Base-by-base conservation (phyloP, 2,888 invertebrate species). In the Pogonocherus hispidulus region DNA sequence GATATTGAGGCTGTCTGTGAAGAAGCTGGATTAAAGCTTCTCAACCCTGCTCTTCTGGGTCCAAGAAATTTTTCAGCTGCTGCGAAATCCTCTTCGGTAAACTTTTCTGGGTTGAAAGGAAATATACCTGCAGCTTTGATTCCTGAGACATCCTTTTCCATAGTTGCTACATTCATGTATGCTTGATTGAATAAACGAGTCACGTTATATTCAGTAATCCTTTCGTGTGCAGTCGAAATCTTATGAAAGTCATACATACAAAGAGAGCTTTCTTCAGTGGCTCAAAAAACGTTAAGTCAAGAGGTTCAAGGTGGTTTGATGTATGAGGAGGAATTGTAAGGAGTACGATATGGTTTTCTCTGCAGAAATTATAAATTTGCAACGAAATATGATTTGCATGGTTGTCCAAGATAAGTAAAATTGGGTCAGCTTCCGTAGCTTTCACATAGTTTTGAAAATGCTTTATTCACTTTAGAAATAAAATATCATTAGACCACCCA, bases 111-210 rank as follows among this genome's bases (percentile, higher is more conserved):
- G 44, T 71, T 56, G 27, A 63, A 63, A 32, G 57, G 69, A n/a
- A 56, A 66, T 52, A 71, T 71, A 47, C 67, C 71, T 18, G 66
- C 63, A 32, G 69, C 56, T 67, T 52, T 66, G 51, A 72, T 67
- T 41, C 71, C 67, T 41, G 68, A 72, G 27, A 70, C 44, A 37
- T 60, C 69, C 56, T 71, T 71, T 8, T 57, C 69, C 51, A 71
- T 63, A 51, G 70, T 66, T 63, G 71, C n/a, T n/a, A n/a, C n/a
- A n/a, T n/a, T n/a, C n/a, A n/a, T n/a, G n/a, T n/a, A n/a, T n/a
- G n/a, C 67, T 70, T 66, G 54, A 47, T 74, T 70, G 20, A 72
- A 74, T 41, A 72, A 62, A 52, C 56, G 37, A 63, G 72, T 69
- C 18, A 73, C 41, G 35, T 72, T 67, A 14, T 73, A 72, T 8